phyloP scores from a whole-genome alignment of 2,888 invertebrate species.

The Apamea sordens region DNA sequence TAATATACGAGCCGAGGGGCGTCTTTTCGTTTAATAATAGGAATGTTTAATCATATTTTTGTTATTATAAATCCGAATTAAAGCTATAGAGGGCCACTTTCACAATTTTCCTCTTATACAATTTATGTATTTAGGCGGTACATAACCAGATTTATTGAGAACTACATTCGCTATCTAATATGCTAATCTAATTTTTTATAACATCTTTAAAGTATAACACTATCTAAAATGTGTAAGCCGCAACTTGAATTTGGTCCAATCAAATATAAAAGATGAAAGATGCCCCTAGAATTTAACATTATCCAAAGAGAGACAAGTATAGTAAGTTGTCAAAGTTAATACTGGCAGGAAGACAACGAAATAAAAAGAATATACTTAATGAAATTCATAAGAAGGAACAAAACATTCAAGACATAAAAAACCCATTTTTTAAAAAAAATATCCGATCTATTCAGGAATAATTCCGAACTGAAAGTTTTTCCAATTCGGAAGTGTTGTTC shows the following conservation, averaged over 20 bases:
- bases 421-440: constrained; percentile 50
- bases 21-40: constrained; percentile 74
- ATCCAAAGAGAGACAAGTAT: constrained; percentile 59
- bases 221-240: constrained; percentile 47
- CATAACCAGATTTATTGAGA: constrained; percentile 48
- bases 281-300: constrained; percentile 60
- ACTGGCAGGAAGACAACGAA: constrained; percentile 70
- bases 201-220: constrained; percentile 50
- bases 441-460: constrained; percentile 58
- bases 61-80: constrained; percentile 62
- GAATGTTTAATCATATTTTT: constrained; percentile 71
- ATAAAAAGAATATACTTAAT: constrained; percentile 62
- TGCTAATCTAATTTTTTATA: constrained; percentile 51
- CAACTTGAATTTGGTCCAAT: constrained; percentile 59
- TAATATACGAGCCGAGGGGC: constrained; percentile 74
- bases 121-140: constrained; percentile 65
- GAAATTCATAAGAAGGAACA: constrained; percentile 74
- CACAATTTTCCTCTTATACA: constrained; percentile 58
- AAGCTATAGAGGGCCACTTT: constrained; percentile 67
- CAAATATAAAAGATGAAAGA: constrained; percentile 57
- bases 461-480: constrained; percentile 55
- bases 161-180: constrained; percentile 60
- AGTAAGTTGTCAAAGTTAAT: constrained; percentile 61
- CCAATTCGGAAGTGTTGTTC: constrained; percentile 45
- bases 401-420: constrained; percentile 56